These are phyloP conservation scores for Pangasius macronema DNA, from an alignment of 2,797 vertebrate species.

Conservation along the genomic window DNA sequence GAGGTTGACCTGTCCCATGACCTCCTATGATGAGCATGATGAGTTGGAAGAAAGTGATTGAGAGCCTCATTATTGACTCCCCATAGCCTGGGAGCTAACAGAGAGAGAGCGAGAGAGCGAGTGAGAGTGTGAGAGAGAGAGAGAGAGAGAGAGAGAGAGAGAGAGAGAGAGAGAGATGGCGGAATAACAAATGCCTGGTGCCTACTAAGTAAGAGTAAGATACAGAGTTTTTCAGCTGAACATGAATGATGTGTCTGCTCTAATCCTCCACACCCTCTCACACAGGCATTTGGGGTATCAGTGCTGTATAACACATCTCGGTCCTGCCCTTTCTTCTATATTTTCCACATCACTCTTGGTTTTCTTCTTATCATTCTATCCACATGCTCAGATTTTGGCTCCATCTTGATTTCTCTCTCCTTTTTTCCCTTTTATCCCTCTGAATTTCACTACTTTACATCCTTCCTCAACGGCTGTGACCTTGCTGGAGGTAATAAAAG, in stretches of 20 bases:
- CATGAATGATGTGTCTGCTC: background rate
- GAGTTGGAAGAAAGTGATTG: background rate
- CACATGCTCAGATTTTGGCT: background rate
- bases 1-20: background rate
- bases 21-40: background rate
- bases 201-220: background rate
- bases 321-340: background rate
- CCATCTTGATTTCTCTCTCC: background rate
- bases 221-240: background rate
- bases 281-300: background rate
- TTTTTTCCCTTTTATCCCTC: background rate
- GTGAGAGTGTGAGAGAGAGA: no score
- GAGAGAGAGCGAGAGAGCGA: no score
- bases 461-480: conserved; percentile 22
- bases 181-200: background rate
- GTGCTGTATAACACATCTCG: background rate
- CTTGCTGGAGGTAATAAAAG: conserved; percentile 43
- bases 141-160: no score
- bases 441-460: conserved; percentile 13
- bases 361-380: background rate
- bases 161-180: background rate
- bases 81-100: background rate
- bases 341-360: background rate
- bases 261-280: background rate
- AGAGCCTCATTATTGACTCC: conserved; percentile 15